These are phyloP conservation scores for Otus sunia DNA, from an alignment of 2,113 vertebrate species.

Conservation along the genomic window DNA sequence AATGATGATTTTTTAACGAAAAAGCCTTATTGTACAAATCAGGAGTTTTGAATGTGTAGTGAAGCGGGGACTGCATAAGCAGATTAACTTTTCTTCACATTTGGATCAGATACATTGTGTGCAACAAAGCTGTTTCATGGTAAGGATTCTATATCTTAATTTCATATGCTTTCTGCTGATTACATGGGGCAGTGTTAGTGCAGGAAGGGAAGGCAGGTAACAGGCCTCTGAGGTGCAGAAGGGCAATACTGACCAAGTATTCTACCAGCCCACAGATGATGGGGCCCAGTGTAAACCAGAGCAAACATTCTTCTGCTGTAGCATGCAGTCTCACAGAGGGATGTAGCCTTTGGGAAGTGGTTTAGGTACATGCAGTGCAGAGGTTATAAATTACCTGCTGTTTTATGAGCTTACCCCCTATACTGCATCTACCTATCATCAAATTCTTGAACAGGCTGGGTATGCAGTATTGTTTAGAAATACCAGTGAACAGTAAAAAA, in stretches of 20 bases:
- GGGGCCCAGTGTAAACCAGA: not conserved
- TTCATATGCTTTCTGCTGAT: not conserved
- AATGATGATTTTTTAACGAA: not conserved
- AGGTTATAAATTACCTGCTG: not conserved
- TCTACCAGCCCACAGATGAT: not conserved
- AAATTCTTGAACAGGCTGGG: not conserved
- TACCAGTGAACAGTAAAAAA: not conserved
- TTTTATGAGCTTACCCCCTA: not conserved
- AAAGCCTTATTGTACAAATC: not conserved
- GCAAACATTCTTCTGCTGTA: not conserved
- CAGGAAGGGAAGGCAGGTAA: not conserved
- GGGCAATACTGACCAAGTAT: not conserved
- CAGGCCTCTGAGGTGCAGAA: not conserved
- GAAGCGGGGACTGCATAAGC: not conserved
- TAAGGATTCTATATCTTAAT: not conserved
- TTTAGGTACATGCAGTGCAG: not conserved
- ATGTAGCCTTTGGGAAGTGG: not conserved
- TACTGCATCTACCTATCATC: not conserved
- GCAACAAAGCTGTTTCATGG: not conserved
- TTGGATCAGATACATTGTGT: not conserved
- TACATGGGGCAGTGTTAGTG: not conserved
- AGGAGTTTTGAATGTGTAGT: not conserved
- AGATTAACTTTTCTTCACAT: not conserved
- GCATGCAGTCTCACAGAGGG: not conserved
- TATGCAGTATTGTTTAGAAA: not conserved